A percentile compares a stretch with the other conserved stretches of the same genome.
These are phyloP conservation scores for Sycophila texana DNA, from an alignment of 2,888 invertebrate species.

Conservation along the genomic window DNA sequence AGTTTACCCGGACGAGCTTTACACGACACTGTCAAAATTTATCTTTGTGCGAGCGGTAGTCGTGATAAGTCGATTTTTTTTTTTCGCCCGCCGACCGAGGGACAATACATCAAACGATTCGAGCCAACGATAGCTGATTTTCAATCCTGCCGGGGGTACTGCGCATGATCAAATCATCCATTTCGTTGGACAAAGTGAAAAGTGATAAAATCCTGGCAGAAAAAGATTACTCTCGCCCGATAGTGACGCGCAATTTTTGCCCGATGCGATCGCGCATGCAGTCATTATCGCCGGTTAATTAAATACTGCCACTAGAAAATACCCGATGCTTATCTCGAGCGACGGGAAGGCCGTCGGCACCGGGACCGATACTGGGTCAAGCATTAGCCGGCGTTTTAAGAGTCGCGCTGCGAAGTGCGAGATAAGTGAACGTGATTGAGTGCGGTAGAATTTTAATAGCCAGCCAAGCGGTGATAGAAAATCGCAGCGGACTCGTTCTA, in stretches of 20 bases:
- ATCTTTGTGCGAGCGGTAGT: not conserved
- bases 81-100: not conserved
- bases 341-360: not conserved
- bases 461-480: not conserved
- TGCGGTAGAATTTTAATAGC: constrained; percentile 13
- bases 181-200: no score
- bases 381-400: not conserved
- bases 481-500: not conserved
- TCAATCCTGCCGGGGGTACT: no score
- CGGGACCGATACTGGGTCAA: constrained; percentile 4
- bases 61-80: constrained; percentile 12
- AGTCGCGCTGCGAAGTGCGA: not conserved
- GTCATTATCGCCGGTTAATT: not conserved
- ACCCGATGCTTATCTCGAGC: not conserved
- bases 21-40: constrained; percentile 11
- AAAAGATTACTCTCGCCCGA: no score
- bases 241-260: no score
- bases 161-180: no score
- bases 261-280: no score
- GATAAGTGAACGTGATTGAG: constrained; percentile 13
- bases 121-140: no score
- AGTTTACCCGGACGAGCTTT: no score
- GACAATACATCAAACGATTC: not conserved
- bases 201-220: no score
- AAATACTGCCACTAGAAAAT: not conserved